phyloP scores from a whole-genome alignment of 2,113 vertebrate species.

The Henicopernis longicauda region DNA sequence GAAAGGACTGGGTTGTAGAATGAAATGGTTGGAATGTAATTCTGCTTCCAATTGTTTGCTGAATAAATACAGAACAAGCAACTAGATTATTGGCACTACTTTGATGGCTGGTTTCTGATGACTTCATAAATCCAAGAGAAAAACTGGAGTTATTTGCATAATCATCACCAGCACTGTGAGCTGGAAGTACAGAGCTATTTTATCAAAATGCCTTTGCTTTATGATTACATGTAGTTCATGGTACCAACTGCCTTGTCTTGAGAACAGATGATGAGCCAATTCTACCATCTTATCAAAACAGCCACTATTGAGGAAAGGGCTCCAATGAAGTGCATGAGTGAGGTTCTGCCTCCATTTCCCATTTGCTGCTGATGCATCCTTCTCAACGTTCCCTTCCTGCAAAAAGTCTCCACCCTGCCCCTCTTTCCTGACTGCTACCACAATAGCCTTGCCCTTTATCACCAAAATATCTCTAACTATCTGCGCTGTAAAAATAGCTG shows the following conservation, averaged over 20 bases:
- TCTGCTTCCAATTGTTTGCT: slow-evolving; percentile 55
- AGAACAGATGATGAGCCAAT: not conserved
- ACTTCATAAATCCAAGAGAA: slow-evolving; percentile 12
- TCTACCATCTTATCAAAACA: not conserved
- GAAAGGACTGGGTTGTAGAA: slow-evolving; percentile 27
- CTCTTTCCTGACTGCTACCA: slow-evolving; percentile 10
- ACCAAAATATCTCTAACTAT: slow-evolving; percentile 10
- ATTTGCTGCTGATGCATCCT: not conserved
- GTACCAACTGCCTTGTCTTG: not conserved
- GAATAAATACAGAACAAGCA: slow-evolving; percentile 51
- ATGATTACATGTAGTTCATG: not conserved
- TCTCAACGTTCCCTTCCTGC: not conserved
- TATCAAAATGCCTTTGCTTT: slow-evolving; percentile 1
- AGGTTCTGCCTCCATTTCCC: not conserved
- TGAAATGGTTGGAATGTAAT: slow-evolving; percentile 54
- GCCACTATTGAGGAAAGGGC: not conserved
- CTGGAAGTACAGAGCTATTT: not conserved
- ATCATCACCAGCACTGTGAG: not conserved
- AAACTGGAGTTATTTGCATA: not conserved
- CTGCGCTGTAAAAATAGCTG: slow-evolving; percentile 1
- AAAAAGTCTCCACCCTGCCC: slow-evolving; percentile 6
- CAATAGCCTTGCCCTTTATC: slow-evolving; percentile 19
- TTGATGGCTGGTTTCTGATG: not conserved
- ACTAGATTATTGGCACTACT: not conserved
- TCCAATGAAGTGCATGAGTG: not conserved